Evolutionary conservation across 1,140 invertebrate genomes (phyloP).

Genomic region (Acromyrmex echinatior): DNA sequence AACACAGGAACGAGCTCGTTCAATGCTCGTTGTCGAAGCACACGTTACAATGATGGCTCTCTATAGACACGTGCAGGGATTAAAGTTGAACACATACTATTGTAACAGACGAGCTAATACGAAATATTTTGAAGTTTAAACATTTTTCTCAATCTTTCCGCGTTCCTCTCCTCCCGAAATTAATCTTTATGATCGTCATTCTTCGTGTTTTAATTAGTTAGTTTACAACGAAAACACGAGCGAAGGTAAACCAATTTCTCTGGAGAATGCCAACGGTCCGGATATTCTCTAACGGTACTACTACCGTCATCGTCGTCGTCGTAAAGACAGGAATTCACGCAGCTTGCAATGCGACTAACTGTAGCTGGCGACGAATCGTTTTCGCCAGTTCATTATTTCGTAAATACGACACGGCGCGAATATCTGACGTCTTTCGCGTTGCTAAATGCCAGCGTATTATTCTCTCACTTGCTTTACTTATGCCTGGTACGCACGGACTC

Average conservation of each 20-base stretch:
- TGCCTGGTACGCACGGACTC: constrained; percentile 35
- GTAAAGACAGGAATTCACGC: constrained; percentile 56
- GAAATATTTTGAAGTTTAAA: constrained; percentile 1
- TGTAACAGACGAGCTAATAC: neutral
- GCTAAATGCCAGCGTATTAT: constrained; percentile 44
- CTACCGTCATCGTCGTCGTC: neutral
- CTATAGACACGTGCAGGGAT: neutral
- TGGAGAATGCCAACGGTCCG: constrained; percentile 2
- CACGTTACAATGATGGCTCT: constrained; percentile 1
- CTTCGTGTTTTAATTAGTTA: constrained; percentile 39
- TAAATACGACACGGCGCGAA: constrained; percentile 46
- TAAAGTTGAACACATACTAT: constrained; percentile 25
- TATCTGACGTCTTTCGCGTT: constrained; percentile 44
- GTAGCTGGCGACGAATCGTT: constrained; percentile 43
- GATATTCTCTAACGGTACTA: constrained; percentile 50
- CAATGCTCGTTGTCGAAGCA: constrained; percentile 20
- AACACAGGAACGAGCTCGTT: neutral
- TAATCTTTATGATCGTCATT: constrained; percentile 27
- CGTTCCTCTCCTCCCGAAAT: neutral
- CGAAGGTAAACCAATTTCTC: constrained; percentile 46
- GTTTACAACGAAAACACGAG: constrained; percentile 11
- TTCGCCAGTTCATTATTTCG: constrained; percentile 60
- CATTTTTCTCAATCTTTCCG: neutral
- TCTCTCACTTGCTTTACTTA: constrained; percentile 44
- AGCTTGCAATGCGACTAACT: neutral